phyloP scores from a whole-genome alignment of 2,113 vertebrate species.

The Tachycineta bicolor region DNA sequence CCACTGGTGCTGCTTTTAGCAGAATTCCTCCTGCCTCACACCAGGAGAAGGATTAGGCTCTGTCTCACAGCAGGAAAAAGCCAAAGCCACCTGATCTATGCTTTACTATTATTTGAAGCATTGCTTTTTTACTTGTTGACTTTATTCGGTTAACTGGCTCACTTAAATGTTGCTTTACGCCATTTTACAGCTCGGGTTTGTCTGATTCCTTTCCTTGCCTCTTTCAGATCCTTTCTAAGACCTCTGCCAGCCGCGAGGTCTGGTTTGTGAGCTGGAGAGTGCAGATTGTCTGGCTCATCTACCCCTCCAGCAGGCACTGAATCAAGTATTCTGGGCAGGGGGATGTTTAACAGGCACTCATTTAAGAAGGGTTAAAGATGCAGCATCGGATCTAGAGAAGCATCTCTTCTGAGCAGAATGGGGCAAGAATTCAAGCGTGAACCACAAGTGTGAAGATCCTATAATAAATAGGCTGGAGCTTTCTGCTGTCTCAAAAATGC shows the following conservation, averaged over 20 bases:
- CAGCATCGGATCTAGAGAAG: neutral
- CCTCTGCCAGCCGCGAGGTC: neutral
- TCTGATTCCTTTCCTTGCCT: neutral
- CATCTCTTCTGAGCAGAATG: neutral
- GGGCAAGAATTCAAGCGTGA: neutral
- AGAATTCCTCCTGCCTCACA: neutral
- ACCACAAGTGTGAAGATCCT: neutral
- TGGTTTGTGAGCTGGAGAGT: neutral
- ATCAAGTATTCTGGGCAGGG: neutral
- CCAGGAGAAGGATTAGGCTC: neutral
- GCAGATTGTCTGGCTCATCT: neutral
- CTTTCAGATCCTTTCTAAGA: neutral
- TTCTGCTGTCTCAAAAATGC: neutral
- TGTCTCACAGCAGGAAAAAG: neutral
- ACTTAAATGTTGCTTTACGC: neutral
- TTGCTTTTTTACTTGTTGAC: neutral
- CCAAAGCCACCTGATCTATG: neutral
- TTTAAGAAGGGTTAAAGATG: neutral
- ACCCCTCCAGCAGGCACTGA: neutral
- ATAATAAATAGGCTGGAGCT: neutral
- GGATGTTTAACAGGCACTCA: neutral
- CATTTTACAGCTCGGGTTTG: neutral
- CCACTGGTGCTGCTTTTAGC: neutral
- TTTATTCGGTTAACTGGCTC: neutral
- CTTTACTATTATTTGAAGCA: neutral